phyloP scores from a whole-genome alignment of 2,113 vertebrate species.

The Cavia porcellus region DNA sequence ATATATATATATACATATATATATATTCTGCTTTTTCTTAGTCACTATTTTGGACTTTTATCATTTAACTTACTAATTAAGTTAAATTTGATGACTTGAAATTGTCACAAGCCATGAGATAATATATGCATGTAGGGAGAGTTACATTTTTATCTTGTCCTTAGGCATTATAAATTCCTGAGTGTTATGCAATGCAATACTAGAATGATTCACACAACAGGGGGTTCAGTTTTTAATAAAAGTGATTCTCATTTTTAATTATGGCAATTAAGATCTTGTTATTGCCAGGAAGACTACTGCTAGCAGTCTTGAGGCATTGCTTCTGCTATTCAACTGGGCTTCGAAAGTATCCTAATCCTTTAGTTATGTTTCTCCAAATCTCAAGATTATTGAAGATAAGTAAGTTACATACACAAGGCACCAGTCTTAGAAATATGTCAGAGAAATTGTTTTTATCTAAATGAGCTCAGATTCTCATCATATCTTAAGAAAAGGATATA shows the following conservation, averaged over 20 bases:
- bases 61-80: constrained; percentile 61
- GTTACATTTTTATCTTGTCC: constrained; percentile 77
- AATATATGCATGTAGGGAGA: constrained; percentile 60
- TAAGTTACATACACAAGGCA: neutral
- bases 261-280: constrained; percentile 87
- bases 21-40: neutral
- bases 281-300: constrained; percentile 84
- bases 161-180: constrained; percentile 86
- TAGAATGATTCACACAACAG: constrained; percentile 83
- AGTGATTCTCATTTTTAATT: constrained; percentile 89
- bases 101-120: constrained; percentile 18
- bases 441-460: neutral
- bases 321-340: constrained; percentile 57
- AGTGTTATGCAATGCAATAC: constrained; percentile 83
- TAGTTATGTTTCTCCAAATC: constrained; percentile 33
- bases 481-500: constrained; percentile 55
- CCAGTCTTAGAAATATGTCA: constrained; percentile 36
- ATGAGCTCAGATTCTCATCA: neutral
- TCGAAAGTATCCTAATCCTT: constrained; percentile 50
- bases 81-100: constrained; percentile 60
- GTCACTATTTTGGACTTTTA: neutral
- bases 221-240: constrained; percentile 88
- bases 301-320: constrained; percentile 64
- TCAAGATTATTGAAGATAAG: constrained; percentile 44
- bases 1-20: neutral